phyloP scores from a whole-genome alignment of 2,797 vertebrate genomes.

The Lophotriccus pileatus region DNA sequence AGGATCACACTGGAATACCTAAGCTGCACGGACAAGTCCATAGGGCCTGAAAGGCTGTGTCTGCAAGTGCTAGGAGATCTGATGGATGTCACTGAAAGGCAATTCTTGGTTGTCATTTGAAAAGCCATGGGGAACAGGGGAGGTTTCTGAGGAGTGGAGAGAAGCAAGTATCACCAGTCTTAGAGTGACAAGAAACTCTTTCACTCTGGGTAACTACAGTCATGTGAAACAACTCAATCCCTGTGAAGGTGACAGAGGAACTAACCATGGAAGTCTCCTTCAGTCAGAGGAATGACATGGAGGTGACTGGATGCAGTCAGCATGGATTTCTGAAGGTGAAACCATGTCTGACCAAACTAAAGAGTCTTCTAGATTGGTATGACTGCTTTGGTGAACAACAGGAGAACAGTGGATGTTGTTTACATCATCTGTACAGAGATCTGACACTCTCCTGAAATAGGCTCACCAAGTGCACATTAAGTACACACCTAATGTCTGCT shows the following conservation, averaged over 20 bases:
- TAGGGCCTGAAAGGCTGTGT: neutral
- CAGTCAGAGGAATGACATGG: neutral
- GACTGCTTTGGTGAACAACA: neutral
- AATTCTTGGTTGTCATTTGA: neutral
- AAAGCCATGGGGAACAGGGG: neutral
- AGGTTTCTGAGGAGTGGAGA: neutral
- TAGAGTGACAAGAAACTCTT: neutral
- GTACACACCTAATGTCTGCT: neutral
- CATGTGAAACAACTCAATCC: neutral
- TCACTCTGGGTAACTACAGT: neutral
- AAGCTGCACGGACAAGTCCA: neutral
- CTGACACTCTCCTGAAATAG: neutral
- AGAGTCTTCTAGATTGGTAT: neutral
- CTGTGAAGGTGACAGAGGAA: neutral
- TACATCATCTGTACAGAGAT: neutral
- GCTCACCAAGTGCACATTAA: neutral
- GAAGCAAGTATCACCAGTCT: neutral
- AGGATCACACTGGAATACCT: neutral
- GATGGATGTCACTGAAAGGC: neutral
- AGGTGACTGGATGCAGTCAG: neutral
- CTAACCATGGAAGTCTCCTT: neutral
- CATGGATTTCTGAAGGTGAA: neutral
- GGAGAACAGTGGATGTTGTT: neutral
- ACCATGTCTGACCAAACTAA: neutral
- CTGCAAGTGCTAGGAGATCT: neutral